Conservation (phyloP, 2,113 vertebrate genomes). For the Sakesphorus luctuosus region DNA sequence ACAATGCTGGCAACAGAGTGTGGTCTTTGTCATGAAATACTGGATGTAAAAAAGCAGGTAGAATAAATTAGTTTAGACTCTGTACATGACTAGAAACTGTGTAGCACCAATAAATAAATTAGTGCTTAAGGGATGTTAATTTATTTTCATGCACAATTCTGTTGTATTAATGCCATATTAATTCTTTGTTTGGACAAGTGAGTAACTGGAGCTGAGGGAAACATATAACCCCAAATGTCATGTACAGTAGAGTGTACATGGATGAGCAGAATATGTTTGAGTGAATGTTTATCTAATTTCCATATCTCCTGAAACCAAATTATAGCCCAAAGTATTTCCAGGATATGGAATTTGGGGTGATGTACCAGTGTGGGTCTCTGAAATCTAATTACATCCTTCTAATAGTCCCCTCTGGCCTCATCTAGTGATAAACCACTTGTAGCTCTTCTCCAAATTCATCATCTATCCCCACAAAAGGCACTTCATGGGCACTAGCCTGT, state of each 20-base stretch:
- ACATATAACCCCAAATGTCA: not conserved
- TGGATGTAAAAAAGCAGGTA: not conserved
- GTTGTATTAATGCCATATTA: not conserved
- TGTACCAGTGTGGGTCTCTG: not conserved
- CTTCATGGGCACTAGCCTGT: not conserved
- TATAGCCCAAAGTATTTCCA: not conserved
- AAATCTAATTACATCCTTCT: not conserved
- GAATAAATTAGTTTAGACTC: constrained; percentile 53
- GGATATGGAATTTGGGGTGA: not conserved
- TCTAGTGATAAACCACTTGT: too few species aligned
- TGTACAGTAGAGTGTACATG: not conserved
- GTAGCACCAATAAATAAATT: constrained; percentile 44
- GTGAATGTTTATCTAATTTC: not conserved
- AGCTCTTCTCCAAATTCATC: too few species aligned
- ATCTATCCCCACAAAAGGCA: not conserved
- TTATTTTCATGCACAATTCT: constrained; percentile 33
- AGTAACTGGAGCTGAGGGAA: constrained; percentile 14
- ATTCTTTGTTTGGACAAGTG: constrained; percentile 25
- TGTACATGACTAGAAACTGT: constrained; percentile 5
- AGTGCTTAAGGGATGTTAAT: constrained; percentile 8
- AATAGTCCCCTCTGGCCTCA: too few species aligned
- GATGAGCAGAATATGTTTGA: not conserved
- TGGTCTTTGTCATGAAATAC: constrained; percentile 9
- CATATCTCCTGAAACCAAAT: not conserved
- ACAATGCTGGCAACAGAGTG: constrained; percentile 2